Evolutionary conservation across 2,797 vertebrate genomes (phyloP), one percentile per base, ranked within the genome.

Genomic region (Syndactyla subalaris): DNA sequence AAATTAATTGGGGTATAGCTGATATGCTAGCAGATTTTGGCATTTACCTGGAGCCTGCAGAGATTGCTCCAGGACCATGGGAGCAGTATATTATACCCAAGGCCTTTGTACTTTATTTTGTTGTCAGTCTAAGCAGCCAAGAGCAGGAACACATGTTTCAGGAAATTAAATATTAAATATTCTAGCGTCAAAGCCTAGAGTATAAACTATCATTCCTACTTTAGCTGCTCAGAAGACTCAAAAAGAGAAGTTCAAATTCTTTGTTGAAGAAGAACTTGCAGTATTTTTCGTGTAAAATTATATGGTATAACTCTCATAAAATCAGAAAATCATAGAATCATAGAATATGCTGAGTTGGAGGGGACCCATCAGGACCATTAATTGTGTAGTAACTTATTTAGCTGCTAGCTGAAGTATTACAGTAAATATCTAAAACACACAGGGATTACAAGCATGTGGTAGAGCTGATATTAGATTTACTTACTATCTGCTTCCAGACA

Each of bases 91-190:
- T 94, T 89, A 88, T 75, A 70, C 73, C 76, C 87, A 89, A 83
- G 76, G 76, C 58, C 38, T 91, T 93, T 92, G 39, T 90, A 81
- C 68, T 90, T 95, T 62, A 82, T 93, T 92, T 92, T 96, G 48
- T 68, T 94, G 45, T 94, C 93, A 82, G 55, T 94, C 86, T 93
- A 76, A 92, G 27, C 32, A 93, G 61, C 65, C 65, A 93, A 95
- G 74, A 97, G 38, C 70, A 94, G 80, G 34, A 95, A 68, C 46
- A 72, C 61, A 74, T 76, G 55, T 85, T 96, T 91, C 90, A 95
- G 91, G 92, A 95, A 96, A 83, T 91, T 95, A 95, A 93, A 71
- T 41, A 66, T 95, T 76, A 97, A 73, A 83, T 95, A 90, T 93
- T 77, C 85, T 66, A 15, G 23, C 86, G 89, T 71, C 54, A 93